Evolutionary conservation across 2,888 invertebrate species (phyloP).

Genomic region (Diaprepes abbreviatus): DNA sequence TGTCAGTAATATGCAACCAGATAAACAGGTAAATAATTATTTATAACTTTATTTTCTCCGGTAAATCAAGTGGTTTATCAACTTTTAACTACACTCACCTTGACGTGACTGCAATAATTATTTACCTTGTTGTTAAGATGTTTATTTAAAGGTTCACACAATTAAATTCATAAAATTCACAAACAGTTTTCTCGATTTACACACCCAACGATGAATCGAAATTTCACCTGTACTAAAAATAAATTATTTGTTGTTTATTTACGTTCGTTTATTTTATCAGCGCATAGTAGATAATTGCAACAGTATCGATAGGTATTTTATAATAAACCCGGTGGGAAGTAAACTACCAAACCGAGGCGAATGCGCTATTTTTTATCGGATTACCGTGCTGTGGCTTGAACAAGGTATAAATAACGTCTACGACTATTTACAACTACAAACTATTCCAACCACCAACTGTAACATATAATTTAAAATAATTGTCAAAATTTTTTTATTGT

Average conservation of each 20-base stretch:
- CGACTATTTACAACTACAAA: no score
- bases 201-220: neutral
- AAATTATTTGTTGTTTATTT: neutral
- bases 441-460: neutral
- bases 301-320: conserved; percentile 9
- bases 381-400: neutral
- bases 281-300: neutral
- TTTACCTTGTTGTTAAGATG: neutral
- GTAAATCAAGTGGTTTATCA: no score
- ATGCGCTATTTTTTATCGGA: neutral
- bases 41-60: no score
- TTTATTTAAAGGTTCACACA: neutral
- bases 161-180: neutral
- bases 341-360: neutral
- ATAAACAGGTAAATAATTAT: neutral
- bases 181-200: neutral
- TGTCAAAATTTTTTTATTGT: no score
- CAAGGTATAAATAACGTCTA: neutral
- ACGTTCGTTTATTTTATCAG: conserved; percentile 7
- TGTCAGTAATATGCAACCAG: conserved; percentile 5
- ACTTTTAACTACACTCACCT: conserved; percentile 4
- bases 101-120: neutral
- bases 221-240: neutral
- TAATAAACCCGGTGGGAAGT: neutral
- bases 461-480: neutral